Base-by-base conservation (phyloP, 2,888 invertebrate genomes). In the Chalcosyrphus nemorum region DNA sequence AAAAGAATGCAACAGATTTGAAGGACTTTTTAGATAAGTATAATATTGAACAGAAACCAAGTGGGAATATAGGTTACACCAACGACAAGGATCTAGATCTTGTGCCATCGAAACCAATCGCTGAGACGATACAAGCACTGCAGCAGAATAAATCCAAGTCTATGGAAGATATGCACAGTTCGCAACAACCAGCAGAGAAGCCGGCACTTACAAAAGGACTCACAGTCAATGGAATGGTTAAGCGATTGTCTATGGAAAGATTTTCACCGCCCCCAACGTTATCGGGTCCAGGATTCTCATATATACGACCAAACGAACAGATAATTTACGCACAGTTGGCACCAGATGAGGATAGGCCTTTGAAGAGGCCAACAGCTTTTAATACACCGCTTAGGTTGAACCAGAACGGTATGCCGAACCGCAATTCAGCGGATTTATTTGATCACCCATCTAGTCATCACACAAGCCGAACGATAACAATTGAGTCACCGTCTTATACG, bases 241-340 rank as follows among this genome's bases (percentile, higher is more conserved):
- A 94, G 88, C 93, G 95, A 86, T 90, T 96, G 77, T 95, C 94
- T 84, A 94, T 94, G 91, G 96, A 96, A 87, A 94, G 94, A 87
- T 92, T 94, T 59, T 94, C 94, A 7, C 93, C 95, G 0, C 94
- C 95, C 52, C 94, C 95, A 1, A 93, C 94, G 86, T 95, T 96
- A 89, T 93, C 94, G 86, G 96, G 95, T 89, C 94, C 96, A 89
- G 96, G 96, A 29, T 97, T 97, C 91, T 97, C 96, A 0, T 97
- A 97, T 88, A 95, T 95, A 92, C 93, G 88, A 86, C 92, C 93
- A 78, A 93, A 93, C 87, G 92, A 93, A 88, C 93, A 94, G 86
- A 93, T 96, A 21, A 95, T 96, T 56, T 96, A 96, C 89, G 96
- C 96, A 5, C 95, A 96, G 90, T 95, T 96, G 2, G 93, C 94